Percentiles rank a stretch among this genome's conserved stretches.
phyloP scores from a whole-genome alignment of 30 jellyfish, hydroid and myxozoan genomes.

The Catostylus mosaicus region DNA sequence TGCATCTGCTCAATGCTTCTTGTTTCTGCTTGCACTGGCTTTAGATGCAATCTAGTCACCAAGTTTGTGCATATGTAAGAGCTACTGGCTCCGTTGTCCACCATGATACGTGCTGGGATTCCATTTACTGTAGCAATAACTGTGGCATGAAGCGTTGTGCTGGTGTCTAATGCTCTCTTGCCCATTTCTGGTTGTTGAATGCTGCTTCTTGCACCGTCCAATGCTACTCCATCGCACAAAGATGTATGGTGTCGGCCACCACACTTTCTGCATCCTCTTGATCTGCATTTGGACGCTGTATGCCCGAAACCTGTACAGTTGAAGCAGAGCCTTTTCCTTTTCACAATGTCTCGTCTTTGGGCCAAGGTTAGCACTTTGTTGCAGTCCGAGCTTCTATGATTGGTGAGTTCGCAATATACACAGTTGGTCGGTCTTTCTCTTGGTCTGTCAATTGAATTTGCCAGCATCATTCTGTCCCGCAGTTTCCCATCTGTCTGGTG shows the following conservation, averaged over 20 bases:
- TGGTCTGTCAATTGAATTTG: slow-evolving; percentile 43
- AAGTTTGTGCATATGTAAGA: slow-evolving; percentile 56
- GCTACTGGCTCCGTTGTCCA: slow-evolving; percentile 61
- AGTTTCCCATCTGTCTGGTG: slow-evolving; percentile 47
- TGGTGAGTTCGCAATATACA: too few relatives aligned
- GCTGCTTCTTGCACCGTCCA: slow-evolving; percentile 22
- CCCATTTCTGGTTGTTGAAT: slow-evolving; percentile 30
- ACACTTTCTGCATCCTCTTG: background rate
- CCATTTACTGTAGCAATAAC: slow-evolving; percentile 34
- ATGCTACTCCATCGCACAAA: slow-evolving; percentile 45
- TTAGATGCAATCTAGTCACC: slow-evolving; percentile 45
- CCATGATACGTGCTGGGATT: slow-evolving; percentile 51
- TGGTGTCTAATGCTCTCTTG: slow-evolving; percentile 12
- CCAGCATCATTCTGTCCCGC: slow-evolving; percentile 70
- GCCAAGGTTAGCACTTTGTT: too few relatives aligned
- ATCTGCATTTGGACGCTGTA: too few relatives aligned
- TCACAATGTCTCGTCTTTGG: too few relatives aligned
- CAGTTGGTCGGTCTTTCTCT: too few relatives aligned
- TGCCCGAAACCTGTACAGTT: too few relatives aligned
- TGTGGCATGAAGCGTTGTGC: slow-evolving; percentile 49
- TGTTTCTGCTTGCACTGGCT: slow-evolving; percentile 48
- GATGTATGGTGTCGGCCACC: slow-evolving; percentile 69
- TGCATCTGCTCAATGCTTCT: slow-evolving; percentile 67
- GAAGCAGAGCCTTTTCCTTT: too few relatives aligned
- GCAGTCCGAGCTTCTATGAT: slow-evolving; percentile 61